A percentile compares a stretch with the other conserved stretches of the same genome.
Evolutionary conservation across 2,113 vertebrate genomes (phyloP).

Genomic region (Sigmodon hispidus): DNA sequence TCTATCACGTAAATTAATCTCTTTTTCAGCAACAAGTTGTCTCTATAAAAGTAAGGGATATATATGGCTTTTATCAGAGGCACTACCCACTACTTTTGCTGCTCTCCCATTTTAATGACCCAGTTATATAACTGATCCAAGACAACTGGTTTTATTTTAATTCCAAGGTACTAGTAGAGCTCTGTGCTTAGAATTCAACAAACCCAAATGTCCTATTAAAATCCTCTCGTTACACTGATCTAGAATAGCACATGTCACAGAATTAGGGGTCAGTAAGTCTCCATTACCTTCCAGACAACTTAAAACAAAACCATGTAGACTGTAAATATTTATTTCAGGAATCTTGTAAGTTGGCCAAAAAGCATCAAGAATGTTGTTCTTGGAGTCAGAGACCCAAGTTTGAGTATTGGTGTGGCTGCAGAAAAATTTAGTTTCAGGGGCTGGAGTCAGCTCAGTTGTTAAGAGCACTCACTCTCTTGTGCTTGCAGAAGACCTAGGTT

Average conservation of each 20-base stretch:
- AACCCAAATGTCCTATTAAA: slow-evolving; percentile 23
- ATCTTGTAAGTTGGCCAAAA: neutral
- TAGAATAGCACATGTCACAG: neutral
- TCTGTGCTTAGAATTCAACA: neutral
- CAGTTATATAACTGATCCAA: neutral
- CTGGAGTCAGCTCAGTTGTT: neutral
- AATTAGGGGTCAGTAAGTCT: neutral
- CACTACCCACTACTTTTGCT: neutral
- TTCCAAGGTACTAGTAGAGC: neutral
- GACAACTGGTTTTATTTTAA: neutral
- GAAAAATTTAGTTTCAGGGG: neutral
- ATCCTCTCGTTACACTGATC: neutral
- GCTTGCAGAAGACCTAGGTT: neutral
- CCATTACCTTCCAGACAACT: neutral
- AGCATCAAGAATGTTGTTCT: neutral
- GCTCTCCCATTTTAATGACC: neutral
- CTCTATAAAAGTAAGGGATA: slow-evolving; percentile 17
- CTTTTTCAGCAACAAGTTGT: slow-evolving; percentile 21
- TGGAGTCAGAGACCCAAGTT: neutral
- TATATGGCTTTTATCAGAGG: neutral
- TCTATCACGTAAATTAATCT: neutral
- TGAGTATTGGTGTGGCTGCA: neutral
- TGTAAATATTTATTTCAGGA: neutral
- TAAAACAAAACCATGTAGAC: neutral
- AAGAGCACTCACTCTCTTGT: neutral